A percentile compares a stretch with the other conserved stretches of the same genome.
These are phyloP conservation scores for Harpalus rufipes DNA, from an alignment of 2,888 invertebrate species.

Conservation along the genomic window DNA sequence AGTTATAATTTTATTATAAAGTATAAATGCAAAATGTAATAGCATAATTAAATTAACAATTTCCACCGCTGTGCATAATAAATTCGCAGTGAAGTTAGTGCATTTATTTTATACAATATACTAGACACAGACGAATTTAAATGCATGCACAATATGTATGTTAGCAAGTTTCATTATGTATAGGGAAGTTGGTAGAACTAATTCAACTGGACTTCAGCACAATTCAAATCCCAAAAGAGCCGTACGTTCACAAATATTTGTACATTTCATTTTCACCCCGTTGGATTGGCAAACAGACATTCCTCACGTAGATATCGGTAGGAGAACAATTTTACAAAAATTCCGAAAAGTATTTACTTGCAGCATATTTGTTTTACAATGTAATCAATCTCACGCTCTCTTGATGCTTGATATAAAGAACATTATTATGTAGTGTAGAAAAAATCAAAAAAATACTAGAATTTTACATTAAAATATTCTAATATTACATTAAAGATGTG, in stretches of 20 bases:
- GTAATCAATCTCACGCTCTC: too few species aligned
- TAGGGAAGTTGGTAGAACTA: conserved; percentile 7
- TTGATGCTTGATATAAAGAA: too few species aligned
- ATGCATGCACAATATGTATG: conserved; percentile 35
- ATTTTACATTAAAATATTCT: too few species aligned
- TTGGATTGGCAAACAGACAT: not conserved
- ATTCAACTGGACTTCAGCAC: conserved; percentile 12
- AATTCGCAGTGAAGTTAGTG: conserved; percentile 14
- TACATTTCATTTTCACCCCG: conserved; percentile 31
- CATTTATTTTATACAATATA: not conserved
- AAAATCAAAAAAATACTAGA: too few species aligned
- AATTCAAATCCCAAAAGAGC: conserved; percentile 30
- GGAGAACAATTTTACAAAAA: not conserved
- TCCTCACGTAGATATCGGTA: not conserved
- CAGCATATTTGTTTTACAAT: not conserved
- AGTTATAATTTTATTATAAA: conserved; percentile 35
- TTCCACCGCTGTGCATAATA: conserved; percentile 19
- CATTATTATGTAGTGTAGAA: too few species aligned
- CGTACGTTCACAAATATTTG: conserved; percentile 37
- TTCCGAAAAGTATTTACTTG: conserved; percentile 1
- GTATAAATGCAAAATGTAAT: conserved; percentile 17
- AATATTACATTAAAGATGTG: too few species aligned
- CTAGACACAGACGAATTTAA: conserved; percentile 1
- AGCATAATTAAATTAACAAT: not conserved
- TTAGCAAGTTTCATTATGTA: conserved; percentile 4